Evolutionary conservation across 2,888 invertebrate species (phyloP).

Genomic region (Calliopum simillimum): DNA sequence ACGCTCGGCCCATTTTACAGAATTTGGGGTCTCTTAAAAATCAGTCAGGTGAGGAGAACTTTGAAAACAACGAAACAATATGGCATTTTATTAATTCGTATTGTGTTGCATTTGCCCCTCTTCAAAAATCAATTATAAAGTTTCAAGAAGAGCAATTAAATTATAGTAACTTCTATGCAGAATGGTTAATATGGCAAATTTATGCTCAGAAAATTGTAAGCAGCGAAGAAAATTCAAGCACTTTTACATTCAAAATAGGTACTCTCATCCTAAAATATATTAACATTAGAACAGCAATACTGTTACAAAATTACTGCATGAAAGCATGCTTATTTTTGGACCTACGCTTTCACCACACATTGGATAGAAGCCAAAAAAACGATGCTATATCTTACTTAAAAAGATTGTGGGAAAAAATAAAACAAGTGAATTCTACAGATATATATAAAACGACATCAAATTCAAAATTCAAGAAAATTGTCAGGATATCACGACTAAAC

Average conservation of each 20-base stretch:
- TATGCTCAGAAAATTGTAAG: no score
- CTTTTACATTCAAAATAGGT: conserved; percentile 21
- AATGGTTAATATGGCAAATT: no score
- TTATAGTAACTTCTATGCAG: no score
- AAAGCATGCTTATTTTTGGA: conserved; percentile 27
- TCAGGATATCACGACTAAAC: no score
- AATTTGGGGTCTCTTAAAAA: conserved; percentile 12
- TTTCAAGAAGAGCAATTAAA: no score
- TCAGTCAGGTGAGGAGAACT: conserved; percentile 23
- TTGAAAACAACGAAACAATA: conserved; percentile 17
- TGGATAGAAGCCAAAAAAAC: conserved; percentile 14
- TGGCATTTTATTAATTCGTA: conserved; percentile 25
- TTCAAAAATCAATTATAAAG: no score
- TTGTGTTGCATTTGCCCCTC: conserved; percentile 1
- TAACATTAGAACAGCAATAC: conserved; percentile 10
- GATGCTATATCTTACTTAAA: conserved; percentile 7
- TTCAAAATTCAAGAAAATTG: no score
- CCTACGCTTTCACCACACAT: conserved; percentile 14
- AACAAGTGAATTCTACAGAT: neutral
- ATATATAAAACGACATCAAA: neutral
- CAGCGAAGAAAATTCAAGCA: no score
- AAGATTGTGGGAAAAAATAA: conserved; percentile 21
- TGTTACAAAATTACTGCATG: conserved; percentile 1
- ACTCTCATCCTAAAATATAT: conserved; percentile 14
- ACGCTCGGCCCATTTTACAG: conserved; percentile 16